phyloP scores from a whole-genome alignment of 2,888 invertebrate species.

The Ichneumon xanthorius region DNA sequence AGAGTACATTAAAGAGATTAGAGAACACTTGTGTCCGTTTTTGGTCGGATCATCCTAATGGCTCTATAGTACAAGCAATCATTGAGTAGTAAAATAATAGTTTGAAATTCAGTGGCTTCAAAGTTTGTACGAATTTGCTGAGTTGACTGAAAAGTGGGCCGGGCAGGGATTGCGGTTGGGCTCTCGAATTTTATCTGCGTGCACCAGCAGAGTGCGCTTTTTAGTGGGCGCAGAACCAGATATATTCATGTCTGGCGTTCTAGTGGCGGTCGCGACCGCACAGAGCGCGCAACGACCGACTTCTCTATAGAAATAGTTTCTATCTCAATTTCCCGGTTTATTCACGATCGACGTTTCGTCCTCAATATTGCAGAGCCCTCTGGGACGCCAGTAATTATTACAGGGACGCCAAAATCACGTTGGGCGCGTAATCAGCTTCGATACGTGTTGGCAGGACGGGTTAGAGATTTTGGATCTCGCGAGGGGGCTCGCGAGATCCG shows the following conservation, averaged over 20 bases:
- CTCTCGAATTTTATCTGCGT: slow-evolving; percentile 4
- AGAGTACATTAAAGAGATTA: too few species aligned
- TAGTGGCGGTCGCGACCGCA: neutral
- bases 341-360: slow-evolving; percentile 39
- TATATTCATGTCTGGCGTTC: slow-evolving; percentile 13
- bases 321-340: slow-evolving; percentile 39
- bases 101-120: neutral
- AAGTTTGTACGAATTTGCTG: neutral
- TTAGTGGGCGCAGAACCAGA: neutral
- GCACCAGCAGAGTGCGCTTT: neutral
- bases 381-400: slow-evolving; percentile 28
- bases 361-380: slow-evolving; percentile 20
- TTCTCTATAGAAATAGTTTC: slow-evolving; percentile 19
- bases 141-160: neutral
- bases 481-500: neutral
- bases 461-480: slow-evolving; percentile 13
- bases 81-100: neutral
- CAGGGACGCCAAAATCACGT: slow-evolving; percentile 38
- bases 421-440: slow-evolving; percentile 38
- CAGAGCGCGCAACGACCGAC: neutral
- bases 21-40: too few species aligned
- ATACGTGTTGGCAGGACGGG: slow-evolving; percentile 20
- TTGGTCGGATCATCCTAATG: neutral
- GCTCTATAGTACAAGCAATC: neutral
- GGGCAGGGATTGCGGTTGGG: neutral